These are phyloP conservation scores for Limanda limanda DNA, from an alignment of 2,113 vertebrate species.

Conservation along the genomic window DNA sequence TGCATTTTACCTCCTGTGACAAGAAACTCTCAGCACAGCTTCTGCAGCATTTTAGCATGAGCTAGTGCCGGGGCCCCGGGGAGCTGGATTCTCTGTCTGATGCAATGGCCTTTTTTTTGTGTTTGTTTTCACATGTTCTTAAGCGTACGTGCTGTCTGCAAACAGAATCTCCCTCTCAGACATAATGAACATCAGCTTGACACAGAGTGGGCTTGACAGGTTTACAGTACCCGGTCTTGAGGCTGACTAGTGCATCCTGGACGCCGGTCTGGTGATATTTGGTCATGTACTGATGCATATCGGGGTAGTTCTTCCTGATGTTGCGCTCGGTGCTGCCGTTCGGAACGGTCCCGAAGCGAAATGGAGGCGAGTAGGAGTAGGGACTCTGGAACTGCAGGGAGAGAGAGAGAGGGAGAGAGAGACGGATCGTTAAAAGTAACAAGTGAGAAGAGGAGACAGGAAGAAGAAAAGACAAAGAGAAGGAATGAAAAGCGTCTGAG, in stretches of 20 bases:
- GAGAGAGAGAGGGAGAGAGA: not conserved
- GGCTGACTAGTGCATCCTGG: slow-evolving; percentile 92
- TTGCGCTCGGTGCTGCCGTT: slow-evolving; percentile 98
- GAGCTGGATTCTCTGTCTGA: slow-evolving; percentile 20
- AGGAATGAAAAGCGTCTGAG: not conserved
- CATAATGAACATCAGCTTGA: slow-evolving; percentile 30
- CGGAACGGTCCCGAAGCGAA: slow-evolving; percentile 97
- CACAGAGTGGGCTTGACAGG: slow-evolving; percentile 29
- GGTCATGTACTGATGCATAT: slow-evolving; percentile 99
- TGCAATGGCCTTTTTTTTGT: slow-evolving; percentile 20
- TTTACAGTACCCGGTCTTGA: slow-evolving; percentile 92
- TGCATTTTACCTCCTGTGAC: slow-evolving; percentile 43
- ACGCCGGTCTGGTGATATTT: slow-evolving; percentile 97
- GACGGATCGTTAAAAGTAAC: not conserved
- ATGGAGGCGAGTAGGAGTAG: slow-evolving; percentile 95
- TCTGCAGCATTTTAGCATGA: slow-evolving; percentile 5
- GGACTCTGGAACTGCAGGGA: slow-evolving; percentile 93
- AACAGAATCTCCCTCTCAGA: slow-evolving; percentile 54
- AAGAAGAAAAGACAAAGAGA: slow-evolving; percentile 8
- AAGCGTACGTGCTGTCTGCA: slow-evolving; percentile 33
- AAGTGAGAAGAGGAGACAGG: not conserved
- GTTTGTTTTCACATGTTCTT: slow-evolving; percentile 50
- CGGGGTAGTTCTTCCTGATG: slow-evolving; percentile 97
- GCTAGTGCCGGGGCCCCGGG: slow-evolving; percentile 26
- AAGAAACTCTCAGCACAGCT: not conserved